Conservation (phyloP, 2,113 vertebrate species). For the Cygnus buccinator region DNA sequence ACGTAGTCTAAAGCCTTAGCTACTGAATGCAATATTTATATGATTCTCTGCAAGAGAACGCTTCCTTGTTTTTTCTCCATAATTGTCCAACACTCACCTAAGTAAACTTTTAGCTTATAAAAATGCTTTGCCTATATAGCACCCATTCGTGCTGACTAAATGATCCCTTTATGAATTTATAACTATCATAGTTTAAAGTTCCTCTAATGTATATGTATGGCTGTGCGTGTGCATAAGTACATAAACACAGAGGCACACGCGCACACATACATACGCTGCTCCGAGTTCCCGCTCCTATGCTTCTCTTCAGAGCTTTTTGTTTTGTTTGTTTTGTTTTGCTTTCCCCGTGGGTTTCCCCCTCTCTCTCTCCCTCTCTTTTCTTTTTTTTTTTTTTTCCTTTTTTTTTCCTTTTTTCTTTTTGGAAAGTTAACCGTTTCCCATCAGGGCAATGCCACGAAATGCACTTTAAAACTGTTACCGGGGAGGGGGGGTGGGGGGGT, state of each 20-base stretch:
- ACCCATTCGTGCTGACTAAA: conserved; percentile 77
- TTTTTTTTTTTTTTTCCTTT: conserved; percentile 42
- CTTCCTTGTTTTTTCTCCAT: conserved; percentile 46
- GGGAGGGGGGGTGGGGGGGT: background rate
- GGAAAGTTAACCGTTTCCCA: conserved; percentile 71
- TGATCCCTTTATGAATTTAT: conserved; percentile 65
- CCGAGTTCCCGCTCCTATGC: conserved; percentile 56
- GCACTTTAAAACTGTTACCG: conserved; percentile 68
- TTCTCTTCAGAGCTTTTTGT: conserved; percentile 69
- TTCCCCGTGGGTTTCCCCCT: background rate
- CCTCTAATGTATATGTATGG: conserved; percentile 50
- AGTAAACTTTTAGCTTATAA: conserved; percentile 73
- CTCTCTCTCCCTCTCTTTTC: background rate
- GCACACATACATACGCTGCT: conserved; percentile 62
- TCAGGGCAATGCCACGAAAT: conserved; percentile 68
- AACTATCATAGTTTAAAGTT: conserved; percentile 75
- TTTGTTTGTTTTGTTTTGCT: background rate
- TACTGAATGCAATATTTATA: conserved; percentile 75
- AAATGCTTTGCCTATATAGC: conserved; percentile 63
- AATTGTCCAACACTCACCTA: conserved; percentile 70
- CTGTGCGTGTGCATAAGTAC: conserved; percentile 45
- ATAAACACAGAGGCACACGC: conserved; percentile 50
- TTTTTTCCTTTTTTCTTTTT: conserved; percentile 12
- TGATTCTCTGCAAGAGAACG: conserved; percentile 68
- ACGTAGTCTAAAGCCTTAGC: conserved; percentile 74